phyloP scores from a whole-genome alignment of 2,888 invertebrate species.

The Ormyrus thymus region DNA sequence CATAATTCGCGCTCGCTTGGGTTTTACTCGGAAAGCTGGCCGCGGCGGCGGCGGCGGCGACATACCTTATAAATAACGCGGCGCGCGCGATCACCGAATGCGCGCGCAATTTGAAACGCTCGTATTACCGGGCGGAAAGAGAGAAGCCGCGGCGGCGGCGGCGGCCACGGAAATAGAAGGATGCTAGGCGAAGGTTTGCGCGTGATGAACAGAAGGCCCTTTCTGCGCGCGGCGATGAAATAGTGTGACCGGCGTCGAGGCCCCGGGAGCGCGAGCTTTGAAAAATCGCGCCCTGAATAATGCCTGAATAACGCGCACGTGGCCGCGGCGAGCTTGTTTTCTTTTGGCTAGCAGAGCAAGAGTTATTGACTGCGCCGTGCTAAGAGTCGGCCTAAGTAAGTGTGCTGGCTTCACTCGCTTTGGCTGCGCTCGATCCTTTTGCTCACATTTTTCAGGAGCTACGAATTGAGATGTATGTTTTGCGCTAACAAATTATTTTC shows the following conservation, averaged over 20 bases:
- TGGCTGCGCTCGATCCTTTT: too few relatives aligned
- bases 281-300: not conserved
- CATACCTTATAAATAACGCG: too few relatives aligned
- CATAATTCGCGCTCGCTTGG: conserved; percentile 36
- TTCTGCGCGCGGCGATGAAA: not conserved
- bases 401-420: too few relatives aligned
- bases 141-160: not conserved
- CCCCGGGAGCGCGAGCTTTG: not conserved
- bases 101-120: conserved; percentile 25
- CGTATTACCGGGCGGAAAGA: conserved; percentile 25
- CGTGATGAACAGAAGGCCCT: not conserved
- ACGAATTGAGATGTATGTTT: too few relatives aligned
- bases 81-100: conserved; percentile 24
- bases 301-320: too few relatives aligned
- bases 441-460: too few relatives aligned
- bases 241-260: not conserved
- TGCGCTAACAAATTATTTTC: too few relatives aligned
- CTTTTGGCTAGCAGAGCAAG: too few relatives aligned
- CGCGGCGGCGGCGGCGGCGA: conserved; percentile 30
- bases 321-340: too few relatives aligned
- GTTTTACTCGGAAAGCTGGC: conserved; percentile 54
- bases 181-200: not conserved
- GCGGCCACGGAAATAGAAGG: conserved; percentile 31
- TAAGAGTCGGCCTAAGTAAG: too few relatives aligned
- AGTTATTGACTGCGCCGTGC: too few relatives aligned